A percentile compares a stretch with the other conserved stretches of the same genome.
Evolutionary conservation across 2,888 invertebrate species (phyloP).

Genomic region (Heliconius ismenius): DNA sequence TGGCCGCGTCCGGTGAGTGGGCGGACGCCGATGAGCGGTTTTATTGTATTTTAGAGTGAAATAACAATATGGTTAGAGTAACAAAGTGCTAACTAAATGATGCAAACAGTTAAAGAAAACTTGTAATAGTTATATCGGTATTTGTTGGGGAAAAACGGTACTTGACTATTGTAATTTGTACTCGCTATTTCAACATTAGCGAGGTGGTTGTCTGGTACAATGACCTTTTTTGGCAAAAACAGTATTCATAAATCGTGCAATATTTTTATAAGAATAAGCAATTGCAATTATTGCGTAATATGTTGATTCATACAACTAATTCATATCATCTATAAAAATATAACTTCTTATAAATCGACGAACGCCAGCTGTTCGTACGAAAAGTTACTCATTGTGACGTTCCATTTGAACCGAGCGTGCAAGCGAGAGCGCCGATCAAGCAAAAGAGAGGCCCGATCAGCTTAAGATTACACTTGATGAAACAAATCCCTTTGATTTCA

Average conservation of each 20-base stretch:
- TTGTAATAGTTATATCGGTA: slow-evolving; percentile 23
- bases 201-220: not conserved
- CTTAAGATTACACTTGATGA: no score
- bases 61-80: slow-evolving; percentile 12
- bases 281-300: not conserved
- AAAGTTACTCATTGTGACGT: no score
- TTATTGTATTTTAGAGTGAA: slow-evolving; percentile 25
- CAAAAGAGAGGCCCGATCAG: no score
- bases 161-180: not conserved
- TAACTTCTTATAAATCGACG: no score
- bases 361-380: no score
- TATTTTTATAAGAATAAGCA: not conserved
- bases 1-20: slow-evolving; percentile 57
- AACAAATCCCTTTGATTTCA: no score
- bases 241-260: not conserved
- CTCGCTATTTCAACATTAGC: not conserved
- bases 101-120: slow-evolving; percentile 13
- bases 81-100: slow-evolving; percentile 20
- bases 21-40: slow-evolving; percentile 46
- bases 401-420: no score
- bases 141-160: slow-evolving; percentile 15
- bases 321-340: not conserved
- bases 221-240: slow-evolving; percentile 4
- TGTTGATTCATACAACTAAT: not conserved
- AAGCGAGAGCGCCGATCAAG: no score